Conservation (phyloP, 1,140 invertebrate species). For the Heterodera schachtii region DNA sequence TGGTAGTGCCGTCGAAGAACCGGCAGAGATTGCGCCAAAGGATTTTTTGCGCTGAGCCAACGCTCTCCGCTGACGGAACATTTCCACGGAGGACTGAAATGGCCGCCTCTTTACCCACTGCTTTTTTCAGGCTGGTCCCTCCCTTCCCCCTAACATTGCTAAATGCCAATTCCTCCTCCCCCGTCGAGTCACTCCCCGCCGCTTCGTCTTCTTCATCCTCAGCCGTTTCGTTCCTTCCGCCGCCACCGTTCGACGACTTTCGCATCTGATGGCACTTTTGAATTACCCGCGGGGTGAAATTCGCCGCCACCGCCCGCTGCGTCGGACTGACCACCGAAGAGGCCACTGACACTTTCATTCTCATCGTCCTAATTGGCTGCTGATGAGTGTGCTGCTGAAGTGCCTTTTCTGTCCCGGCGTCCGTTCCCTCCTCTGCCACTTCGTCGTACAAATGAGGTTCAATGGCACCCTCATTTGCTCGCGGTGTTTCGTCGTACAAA, state of each 20-base stretch:
- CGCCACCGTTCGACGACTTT: neutral
- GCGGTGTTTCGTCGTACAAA: constrained; percentile 45
- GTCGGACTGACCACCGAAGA: constrained; percentile 13
- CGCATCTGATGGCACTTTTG: constrained; percentile 9
- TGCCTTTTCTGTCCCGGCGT: neutral
- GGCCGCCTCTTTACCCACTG: neutral
- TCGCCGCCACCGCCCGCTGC: constrained; percentile 11
- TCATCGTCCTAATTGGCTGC: neutral
- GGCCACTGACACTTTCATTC: neutral
- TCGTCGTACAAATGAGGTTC: constrained; percentile 41
- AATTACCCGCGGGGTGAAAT: constrained; percentile 20
- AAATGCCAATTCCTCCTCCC: neutral
- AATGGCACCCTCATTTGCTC: neutral
- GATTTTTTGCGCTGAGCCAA: constrained; percentile 1
- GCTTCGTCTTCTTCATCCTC: constrained; percentile 17
- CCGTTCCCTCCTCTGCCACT: constrained; percentile 27
- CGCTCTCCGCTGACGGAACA: neutral
- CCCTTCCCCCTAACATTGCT: neutral
- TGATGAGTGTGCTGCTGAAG: too few relatives aligned
- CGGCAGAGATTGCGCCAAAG: constrained; percentile 3
- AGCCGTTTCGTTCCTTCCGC: neutral
- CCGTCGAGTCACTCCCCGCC: constrained; percentile 22
- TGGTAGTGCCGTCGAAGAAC: neutral
- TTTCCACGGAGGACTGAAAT: neutral
- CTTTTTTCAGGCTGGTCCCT: neutral